Evolutionary conservation across 2,888 invertebrate genomes (phyloP).

Genomic region (Eristalis arbustorum): DNA sequence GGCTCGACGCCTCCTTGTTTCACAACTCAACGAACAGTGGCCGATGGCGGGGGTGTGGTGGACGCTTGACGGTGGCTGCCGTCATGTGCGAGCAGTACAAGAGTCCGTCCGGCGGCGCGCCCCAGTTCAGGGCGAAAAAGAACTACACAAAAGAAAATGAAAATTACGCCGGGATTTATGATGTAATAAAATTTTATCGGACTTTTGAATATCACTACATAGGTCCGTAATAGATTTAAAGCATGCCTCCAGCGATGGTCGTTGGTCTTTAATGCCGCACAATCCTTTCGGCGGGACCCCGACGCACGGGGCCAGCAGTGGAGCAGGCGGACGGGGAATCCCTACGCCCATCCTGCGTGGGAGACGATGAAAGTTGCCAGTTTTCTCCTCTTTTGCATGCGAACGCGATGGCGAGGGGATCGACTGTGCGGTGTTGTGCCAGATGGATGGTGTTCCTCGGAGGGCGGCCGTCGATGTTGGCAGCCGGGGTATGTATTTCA

Average conservation of each 20-base stretch:
- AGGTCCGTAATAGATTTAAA: slow-evolving; percentile 63
- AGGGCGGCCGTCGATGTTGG: slow-evolving; percentile 26
- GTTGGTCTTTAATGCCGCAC: slow-evolving; percentile 20
- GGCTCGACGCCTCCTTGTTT: slow-evolving; percentile 63
- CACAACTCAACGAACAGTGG: slow-evolving; percentile 54
- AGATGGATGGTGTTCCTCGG: slow-evolving; percentile 44
- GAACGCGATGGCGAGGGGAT: slow-evolving; percentile 1
- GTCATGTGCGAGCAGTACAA: background rate
- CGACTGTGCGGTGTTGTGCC: slow-evolving; percentile 40
- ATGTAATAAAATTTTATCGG: slow-evolving; percentile 69
- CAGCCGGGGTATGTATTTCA: slow-evolving; percentile 44
- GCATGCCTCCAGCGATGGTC: slow-evolving; percentile 31
- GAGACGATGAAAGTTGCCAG: background rate
- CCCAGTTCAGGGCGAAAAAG: slow-evolving; percentile 3
- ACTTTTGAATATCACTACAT: slow-evolving; percentile 65
- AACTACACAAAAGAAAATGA: slow-evolving; percentile 33
- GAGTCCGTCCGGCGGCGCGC: background rate
- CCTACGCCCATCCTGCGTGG: slow-evolving; percentile 24
- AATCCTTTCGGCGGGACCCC: slow-evolving; percentile 37
- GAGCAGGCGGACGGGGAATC: no score
- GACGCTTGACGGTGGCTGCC: background rate
- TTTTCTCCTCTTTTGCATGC: slow-evolving; percentile 40
- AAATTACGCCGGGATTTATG: slow-evolving; percentile 67
- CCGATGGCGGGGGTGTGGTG: background rate
- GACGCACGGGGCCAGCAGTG: no score